Evolutionary conservation across 2,797 vertebrate genomes (phyloP).

Genomic region (Acrocephalus scirpaceus): DNA sequence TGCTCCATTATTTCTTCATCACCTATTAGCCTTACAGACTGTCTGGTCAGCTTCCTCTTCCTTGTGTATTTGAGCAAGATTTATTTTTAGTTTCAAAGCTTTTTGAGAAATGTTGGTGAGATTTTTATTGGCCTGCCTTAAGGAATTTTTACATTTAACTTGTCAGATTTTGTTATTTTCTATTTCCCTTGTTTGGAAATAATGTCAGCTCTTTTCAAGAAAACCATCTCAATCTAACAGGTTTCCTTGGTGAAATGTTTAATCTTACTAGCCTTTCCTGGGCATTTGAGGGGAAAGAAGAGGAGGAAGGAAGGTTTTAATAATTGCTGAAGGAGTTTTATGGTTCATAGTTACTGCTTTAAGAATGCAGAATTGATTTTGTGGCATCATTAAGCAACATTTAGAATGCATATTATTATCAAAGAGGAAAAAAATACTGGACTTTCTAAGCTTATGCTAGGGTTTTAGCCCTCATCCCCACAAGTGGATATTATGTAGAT

Average conservation of each 20-base stretch:
- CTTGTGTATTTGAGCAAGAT: not conserved
- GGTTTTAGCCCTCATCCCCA: not conserved
- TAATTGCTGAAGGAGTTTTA: not conserved
- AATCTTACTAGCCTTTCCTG: not conserved
- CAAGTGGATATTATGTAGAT: not conserved
- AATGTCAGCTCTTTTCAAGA: not conserved
- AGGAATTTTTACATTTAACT: not conserved
- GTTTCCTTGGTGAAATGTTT: not conserved
- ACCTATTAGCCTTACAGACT: not conserved
- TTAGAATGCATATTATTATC: not conserved
- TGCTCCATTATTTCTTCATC: not conserved
- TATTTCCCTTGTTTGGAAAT: not conserved
- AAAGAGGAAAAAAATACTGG: not conserved
- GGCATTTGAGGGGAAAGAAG: not conserved
- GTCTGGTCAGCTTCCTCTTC: not conserved
- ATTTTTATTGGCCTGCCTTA: not conserved
- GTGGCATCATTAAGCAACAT: not conserved
- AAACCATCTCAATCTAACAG: not conserved
- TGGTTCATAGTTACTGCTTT: not conserved
- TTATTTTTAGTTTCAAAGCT: not conserved
- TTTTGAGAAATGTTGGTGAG: not conserved
- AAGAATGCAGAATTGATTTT: not conserved
- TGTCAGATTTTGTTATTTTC: not conserved
- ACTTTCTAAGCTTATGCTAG: not conserved
- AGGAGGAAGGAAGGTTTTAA: not conserved